These are phyloP conservation scores for Rafetus swinhoei DNA, from an alignment of 2,113 vertebrate genomes.

Conservation along the genomic window DNA sequence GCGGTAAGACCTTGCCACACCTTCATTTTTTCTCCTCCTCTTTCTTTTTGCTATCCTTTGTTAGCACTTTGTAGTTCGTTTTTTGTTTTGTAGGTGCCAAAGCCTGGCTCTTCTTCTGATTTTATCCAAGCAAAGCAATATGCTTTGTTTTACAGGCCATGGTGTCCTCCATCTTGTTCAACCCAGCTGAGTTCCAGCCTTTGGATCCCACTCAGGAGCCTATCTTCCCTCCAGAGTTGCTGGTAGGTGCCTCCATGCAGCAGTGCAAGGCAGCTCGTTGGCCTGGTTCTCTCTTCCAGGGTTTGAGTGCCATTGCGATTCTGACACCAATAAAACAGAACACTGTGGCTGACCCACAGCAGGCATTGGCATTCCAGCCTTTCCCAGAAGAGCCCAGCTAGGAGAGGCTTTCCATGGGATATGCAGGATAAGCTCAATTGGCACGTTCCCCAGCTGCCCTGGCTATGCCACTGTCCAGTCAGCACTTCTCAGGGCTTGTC, in stretches of 20 bases:
- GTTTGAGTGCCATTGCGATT: neutral
- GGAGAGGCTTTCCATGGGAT: neutral
- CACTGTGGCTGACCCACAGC: neutral
- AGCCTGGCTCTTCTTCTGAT: neutral
- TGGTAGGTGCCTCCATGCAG: slow-evolving; percentile 76
- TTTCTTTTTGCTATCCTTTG: neutral
- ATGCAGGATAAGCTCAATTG: neutral
- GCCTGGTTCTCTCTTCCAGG: neutral
- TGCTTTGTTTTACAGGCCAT: slow-evolving; percentile 59
- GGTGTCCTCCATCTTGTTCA: slow-evolving; percentile 77
- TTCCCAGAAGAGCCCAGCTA: neutral
- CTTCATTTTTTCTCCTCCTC: neutral
- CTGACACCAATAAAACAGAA: neutral
- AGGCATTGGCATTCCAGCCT: neutral
- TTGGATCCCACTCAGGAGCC: slow-evolving; percentile 94
- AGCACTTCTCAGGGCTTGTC: neutral
- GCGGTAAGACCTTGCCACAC: slow-evolving; percentile 50
- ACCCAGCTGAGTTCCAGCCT: slow-evolving; percentile 87
- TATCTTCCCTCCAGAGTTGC: slow-evolving; percentile 94
- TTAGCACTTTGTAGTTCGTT: neutral
- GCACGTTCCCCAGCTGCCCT: neutral
- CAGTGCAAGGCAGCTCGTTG: fast-evolving
- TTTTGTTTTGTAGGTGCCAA: neutral
- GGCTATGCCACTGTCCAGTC: neutral
- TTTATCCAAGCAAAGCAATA: neutral